These are phyloP conservation scores for Drosophila ustulata DNA, from an alignment of 2,888 invertebrate species.

Conservation along the genomic window DNA sequence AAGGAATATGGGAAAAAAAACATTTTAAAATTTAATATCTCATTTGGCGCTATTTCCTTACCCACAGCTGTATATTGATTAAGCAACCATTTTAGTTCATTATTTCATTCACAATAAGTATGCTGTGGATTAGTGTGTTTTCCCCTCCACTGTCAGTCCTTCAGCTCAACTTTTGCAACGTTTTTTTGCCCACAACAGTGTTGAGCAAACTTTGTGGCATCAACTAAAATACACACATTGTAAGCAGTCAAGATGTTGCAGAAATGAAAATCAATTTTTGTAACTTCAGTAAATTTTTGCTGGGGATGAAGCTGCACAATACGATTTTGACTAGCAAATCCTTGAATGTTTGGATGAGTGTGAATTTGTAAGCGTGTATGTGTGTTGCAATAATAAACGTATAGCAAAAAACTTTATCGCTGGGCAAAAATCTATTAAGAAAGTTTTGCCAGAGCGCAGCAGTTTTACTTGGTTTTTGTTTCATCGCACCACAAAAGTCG, in stretches of 20 bases:
- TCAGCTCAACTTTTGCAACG: neutral
- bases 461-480: conserved; percentile 62
- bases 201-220: conserved; percentile 33
- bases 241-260: conserved; percentile 60
- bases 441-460: conserved; percentile 75
- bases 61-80: no score
- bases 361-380: conserved; percentile 11
- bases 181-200: neutral
- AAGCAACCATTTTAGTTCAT: conserved; percentile 9
- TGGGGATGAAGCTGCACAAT: conserved; percentile 44
- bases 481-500: conserved; percentile 35
- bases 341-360: conserved; percentile 1
- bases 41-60: no score
- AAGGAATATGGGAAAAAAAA: no score
- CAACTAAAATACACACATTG: conserved; percentile 20
- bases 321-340: conserved; percentile 50
- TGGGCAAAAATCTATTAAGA: conserved; percentile 75
- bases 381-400: conserved; percentile 37
- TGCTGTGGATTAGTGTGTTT: neutral
- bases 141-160: neutral
- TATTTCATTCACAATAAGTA: conserved; percentile 15
- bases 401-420: conserved; percentile 64
- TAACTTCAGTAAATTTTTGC: conserved; percentile 54
- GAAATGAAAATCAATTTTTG: conserved; percentile 76
- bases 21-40: no score